Percentiles rank a stretch among this genome's conserved stretches.
Conservation (phyloP, 2,113 vertebrate genomes). For the Thunnus thynnus region DNA sequence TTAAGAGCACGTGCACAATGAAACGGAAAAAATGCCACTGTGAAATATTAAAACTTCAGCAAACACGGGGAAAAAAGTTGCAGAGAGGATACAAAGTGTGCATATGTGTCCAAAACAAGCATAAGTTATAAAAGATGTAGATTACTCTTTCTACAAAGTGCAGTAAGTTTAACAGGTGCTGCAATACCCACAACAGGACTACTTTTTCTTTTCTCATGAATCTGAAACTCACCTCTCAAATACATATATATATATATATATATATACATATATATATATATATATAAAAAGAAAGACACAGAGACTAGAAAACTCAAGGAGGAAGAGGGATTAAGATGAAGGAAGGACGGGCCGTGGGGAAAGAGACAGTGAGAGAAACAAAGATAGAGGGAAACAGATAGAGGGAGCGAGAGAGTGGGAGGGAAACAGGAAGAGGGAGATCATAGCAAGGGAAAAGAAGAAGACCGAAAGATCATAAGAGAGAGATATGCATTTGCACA, state of each 20-base stretch:
- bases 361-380: constrained; percentile 70
- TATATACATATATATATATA: constrained; percentile 1
- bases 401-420: constrained; percentile 73
- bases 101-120: constrained; percentile 65
- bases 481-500: constrained; percentile 78
- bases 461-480: constrained; percentile 79
- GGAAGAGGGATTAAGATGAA: constrained; percentile 77
- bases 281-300: constrained; percentile 12
- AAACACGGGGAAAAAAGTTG: constrained; percentile 57
- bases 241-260: neutral
- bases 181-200: constrained; percentile 69
- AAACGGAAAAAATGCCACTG: constrained; percentile 26
- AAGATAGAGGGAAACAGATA: constrained; percentile 68
- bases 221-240: constrained; percentile 64
- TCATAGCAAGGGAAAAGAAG: constrained; percentile 79
- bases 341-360: constrained; percentile 77
- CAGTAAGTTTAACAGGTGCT: constrained; percentile 77
- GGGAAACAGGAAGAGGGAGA: constrained; percentile 80
- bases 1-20: constrained; percentile 28
- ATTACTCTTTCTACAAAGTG: constrained; percentile 65
- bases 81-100: constrained; percentile 34
- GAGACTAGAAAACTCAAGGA: constrained; percentile 64
- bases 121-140: constrained; percentile 44
- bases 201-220: constrained; percentile 59
- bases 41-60: constrained; percentile 66